A percentile compares a stretch with the other conserved stretches of the same genome.
Evolutionary conservation across 2,797 vertebrate genomes (phyloP).

Genomic region (Perodicticus potto): DNA sequence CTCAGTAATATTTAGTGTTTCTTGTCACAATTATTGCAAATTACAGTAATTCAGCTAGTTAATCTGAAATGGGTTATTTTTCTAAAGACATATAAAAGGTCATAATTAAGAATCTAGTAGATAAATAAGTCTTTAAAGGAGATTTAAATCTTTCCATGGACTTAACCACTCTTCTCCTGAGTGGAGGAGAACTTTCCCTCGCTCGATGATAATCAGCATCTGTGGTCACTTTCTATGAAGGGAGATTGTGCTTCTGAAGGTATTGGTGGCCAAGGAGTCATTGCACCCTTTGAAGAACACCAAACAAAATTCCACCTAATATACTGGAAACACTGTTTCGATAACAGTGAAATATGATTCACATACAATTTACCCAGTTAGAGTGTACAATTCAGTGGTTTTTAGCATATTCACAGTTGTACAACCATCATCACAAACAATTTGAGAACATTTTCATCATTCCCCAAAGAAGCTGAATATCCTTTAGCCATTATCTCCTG

Average conservation of each 20-base stretch:
- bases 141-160: neutral
- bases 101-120: conserved; percentile 58
- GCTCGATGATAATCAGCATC: neutral
- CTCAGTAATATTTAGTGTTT: conserved; percentile 39
- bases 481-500: neutral
- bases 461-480: neutral
- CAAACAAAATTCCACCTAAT: neutral
- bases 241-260: neutral
- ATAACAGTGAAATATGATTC: conserved; percentile 19
- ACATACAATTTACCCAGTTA: neutral
- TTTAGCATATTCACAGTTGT: neutral
- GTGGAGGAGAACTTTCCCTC: neutral
- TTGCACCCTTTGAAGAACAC: neutral
- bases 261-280: neutral
- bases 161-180: neutral
- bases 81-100: conserved; percentile 56
- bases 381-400: neutral
- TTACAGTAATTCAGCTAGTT: conserved; percentile 60
- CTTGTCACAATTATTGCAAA: conserved; percentile 54
- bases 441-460: neutral
- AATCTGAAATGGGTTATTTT: conserved; percentile 64
- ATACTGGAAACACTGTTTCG: neutral
- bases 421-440: neutral
- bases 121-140: conserved; percentile 34
- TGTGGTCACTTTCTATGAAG: neutral